Evolutionary conservation across 2,888 invertebrate species (phyloP).

Genomic region (Adela reaumurella): DNA sequence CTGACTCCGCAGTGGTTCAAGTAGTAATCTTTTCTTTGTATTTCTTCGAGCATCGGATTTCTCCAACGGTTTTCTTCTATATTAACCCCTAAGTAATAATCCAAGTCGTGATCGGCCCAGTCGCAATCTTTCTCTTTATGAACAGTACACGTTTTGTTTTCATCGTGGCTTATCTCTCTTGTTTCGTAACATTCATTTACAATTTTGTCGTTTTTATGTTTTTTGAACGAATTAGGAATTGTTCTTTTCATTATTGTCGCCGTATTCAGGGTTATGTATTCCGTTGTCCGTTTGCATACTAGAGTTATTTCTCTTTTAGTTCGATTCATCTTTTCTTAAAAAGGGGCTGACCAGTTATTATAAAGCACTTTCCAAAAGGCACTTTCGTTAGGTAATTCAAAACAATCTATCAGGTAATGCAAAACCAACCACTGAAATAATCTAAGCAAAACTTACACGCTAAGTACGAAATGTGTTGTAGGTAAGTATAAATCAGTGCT

Average conservation of each 20-base stretch:
- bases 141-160: too few relatives aligned
- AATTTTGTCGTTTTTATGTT: constrained; percentile 17
- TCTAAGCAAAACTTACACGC: too few relatives aligned
- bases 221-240: constrained; percentile 19
- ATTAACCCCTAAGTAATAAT: constrained; percentile 40
- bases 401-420: too few relatives aligned
- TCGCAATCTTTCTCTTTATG: constrained; percentile 24
- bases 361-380: too few relatives aligned
- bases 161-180: not conserved
- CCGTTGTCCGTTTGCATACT: constrained; percentile 43
- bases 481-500: too few relatives aligned
- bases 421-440: too few relatives aligned
- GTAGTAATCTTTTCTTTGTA: constrained; percentile 41
- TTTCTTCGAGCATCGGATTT: constrained; percentile 37
- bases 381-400: too few relatives aligned
- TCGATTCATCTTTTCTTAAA: constrained; percentile 21
- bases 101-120: constrained; percentile 36
- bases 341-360: too few relatives aligned
- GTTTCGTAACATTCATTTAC: constrained; percentile 10
- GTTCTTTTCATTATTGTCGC: constrained; percentile 32
- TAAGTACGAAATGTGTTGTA: too few relatives aligned
- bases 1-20: constrained; percentile 39
- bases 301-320: constrained; percentile 34
- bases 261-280: constrained; percentile 35
- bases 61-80: constrained; percentile 41